Percentiles rank a stretch among this genome's conserved stretches.
Conservation (phyloP, 1,140 invertebrate species). For the Acromyrmex echinatior region DNA sequence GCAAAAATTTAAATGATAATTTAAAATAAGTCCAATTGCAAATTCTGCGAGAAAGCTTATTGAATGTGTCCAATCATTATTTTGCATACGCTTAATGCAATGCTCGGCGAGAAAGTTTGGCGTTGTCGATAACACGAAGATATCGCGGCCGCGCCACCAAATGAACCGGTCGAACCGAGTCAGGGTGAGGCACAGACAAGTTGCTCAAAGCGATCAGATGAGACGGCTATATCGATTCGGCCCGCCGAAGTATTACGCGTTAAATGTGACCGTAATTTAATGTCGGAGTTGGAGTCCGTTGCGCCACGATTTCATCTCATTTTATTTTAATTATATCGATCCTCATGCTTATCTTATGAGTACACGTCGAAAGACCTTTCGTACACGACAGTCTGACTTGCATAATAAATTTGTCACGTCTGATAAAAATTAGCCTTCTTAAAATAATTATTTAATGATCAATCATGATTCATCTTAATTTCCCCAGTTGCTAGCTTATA, state of each 20-base stretch:
- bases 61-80: not conserved
- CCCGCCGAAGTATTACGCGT: conserved; percentile 55
- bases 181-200: conserved; percentile 42
- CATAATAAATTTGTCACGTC: conserved; percentile 32
- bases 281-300: not conserved
- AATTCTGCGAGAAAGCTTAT: not conserved
- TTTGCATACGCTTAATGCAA: conserved; percentile 52
- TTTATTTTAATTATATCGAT: conserved; percentile 46
- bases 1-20: not conserved
- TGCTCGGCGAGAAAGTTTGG: conserved; percentile 67
- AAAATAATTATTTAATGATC: conserved; percentile 11
- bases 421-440: conserved; percentile 18
- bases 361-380: not conserved
- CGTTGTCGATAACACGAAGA: conserved; percentile 53
- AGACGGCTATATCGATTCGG: conserved; percentile 55
- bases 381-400: not conserved
- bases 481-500: not conserved
- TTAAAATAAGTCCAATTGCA: conserved; percentile 11
- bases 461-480: conserved; percentile 9
- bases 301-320: conserved; percentile 33
- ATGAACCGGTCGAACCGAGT: conserved; percentile 70
- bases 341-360: conserved; percentile 24
- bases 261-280: conserved; percentile 57
- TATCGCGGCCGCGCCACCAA: conserved; percentile 58
- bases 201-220: conserved; percentile 66